Percentiles rank a stretch among this genome's conserved stretches.
These are phyloP conservation scores for Brachystomella parvula DNA, from an alignment of 1,140 invertebrate genomes.

Conservation along the genomic window DNA sequence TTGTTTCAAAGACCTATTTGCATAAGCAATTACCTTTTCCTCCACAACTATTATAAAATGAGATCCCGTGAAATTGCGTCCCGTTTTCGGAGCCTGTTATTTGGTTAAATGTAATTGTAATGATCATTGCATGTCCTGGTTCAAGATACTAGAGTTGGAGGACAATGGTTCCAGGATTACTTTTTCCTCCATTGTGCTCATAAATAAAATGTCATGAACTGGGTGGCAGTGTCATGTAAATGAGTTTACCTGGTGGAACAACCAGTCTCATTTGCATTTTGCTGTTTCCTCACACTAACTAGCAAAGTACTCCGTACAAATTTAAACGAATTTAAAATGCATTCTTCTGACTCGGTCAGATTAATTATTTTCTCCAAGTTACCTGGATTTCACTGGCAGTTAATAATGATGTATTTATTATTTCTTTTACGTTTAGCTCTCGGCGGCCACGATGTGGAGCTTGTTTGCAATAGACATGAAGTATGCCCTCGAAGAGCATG, in stretches of 20 bases:
- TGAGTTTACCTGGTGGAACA: neutral
- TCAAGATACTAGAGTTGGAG: neutral
- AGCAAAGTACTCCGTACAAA: too few relatives aligned
- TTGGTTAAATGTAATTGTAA: conserved; percentile 4
- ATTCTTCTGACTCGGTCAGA: too few relatives aligned
- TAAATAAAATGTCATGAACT: conserved; percentile 21
- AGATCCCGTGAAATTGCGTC: neutral
- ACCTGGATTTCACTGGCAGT: neutral
- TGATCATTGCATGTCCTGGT: conserved; percentile 1
- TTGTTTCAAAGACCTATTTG: too few relatives aligned
- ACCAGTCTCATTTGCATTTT: neutral
- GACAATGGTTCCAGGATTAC: neutral
- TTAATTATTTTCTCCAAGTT: too few relatives aligned
- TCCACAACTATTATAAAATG: neutral
- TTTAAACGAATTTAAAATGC: too few relatives aligned
- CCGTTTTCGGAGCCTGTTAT: neutral
- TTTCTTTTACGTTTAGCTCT: conserved; percentile 58
- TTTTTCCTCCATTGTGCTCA: conserved; percentile 9
- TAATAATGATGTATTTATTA: conserved; percentile 12
- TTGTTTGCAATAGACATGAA: conserved; percentile 97
- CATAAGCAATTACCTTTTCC: conserved; percentile 9
- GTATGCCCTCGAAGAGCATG: conserved; percentile 95
- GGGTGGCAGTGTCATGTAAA: conserved; percentile 24
- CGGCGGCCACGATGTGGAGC: conserved; percentile 94
- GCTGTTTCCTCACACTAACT: too few relatives aligned